phyloP scores from a whole-genome alignment of 2,888 invertebrate species.

The Hirtodrosophila trivittata region DNA sequence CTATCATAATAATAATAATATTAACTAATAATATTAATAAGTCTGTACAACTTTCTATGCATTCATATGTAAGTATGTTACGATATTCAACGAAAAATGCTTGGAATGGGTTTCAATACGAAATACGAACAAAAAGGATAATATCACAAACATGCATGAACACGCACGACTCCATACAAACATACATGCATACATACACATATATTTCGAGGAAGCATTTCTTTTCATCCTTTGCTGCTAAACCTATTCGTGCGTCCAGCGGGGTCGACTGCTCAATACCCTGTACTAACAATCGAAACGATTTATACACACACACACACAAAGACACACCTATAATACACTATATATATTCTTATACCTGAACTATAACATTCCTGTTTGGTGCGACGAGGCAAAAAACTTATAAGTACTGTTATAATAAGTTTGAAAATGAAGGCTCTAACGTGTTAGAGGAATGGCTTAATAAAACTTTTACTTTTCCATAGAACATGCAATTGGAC shows the following conservation, averaged over 20 bases:
- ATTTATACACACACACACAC: background rate
- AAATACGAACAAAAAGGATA: background rate
- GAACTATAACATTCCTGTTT: constrained; percentile 19
- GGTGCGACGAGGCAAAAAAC: constrained; percentile 15
- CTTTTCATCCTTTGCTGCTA: too few relatives aligned
- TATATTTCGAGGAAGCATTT: too few relatives aligned
- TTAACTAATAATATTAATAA: constrained; percentile 1
- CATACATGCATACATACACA: background rate
- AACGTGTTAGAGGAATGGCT: too few relatives aligned
- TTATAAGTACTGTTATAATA: background rate
- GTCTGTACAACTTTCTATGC: too few relatives aligned
- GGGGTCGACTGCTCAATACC: too few relatives aligned
- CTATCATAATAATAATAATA: background rate
- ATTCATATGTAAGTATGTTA: constrained; percentile 38
- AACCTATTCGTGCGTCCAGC: too few relatives aligned
- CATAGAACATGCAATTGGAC: too few relatives aligned
- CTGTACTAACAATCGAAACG: too few relatives aligned
- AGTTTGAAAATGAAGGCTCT: too few relatives aligned
- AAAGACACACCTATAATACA: constrained; percentile 12
- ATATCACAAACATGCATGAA: constrained; percentile 28
- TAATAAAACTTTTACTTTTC: too few relatives aligned
- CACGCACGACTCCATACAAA: constrained; percentile 4
- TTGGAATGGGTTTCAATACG: background rate
- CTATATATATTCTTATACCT: constrained; percentile 9
- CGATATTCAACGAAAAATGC: background rate